phyloP scores from a whole-genome alignment of 2,888 invertebrate species.

The Zygaena filipendulae region DNA sequence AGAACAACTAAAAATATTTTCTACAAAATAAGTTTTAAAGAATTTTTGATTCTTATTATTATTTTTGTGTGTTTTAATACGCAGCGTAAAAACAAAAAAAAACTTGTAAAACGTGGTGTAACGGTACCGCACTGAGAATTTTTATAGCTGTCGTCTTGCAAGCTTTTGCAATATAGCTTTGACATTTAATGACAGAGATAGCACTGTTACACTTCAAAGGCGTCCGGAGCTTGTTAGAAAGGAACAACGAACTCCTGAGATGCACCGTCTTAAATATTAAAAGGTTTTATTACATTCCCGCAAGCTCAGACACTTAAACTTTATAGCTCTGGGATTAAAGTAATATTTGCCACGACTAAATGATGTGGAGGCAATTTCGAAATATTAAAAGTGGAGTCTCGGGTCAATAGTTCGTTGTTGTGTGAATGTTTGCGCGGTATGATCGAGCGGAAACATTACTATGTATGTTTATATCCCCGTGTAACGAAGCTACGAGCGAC shows the following conservation, averaged over 20 bases:
- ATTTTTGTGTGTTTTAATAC: too few species aligned
- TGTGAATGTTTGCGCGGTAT: conserved; percentile 47
- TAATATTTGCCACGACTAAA: conserved; percentile 66
- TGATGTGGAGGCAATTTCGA: conserved; percentile 61
- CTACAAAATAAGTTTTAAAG: too few species aligned
- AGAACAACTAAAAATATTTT: too few species aligned
- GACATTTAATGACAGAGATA: conserved; percentile 51
- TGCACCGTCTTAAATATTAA: conserved; percentile 52
- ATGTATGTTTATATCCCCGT: too few species aligned
- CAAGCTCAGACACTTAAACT: conserved; percentile 67
- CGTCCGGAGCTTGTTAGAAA: conserved; percentile 50
- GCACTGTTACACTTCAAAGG: conserved; percentile 30
- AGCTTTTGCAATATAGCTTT: conserved; percentile 56
- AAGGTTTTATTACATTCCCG: conserved; percentile 66
- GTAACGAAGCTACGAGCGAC: too few species aligned
- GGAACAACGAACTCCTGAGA: conserved; percentile 48
- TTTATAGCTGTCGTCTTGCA: conserved; percentile 57
- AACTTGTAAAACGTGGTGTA: too few species aligned
- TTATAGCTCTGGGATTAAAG: conserved; percentile 67
- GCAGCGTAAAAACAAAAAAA: too few species aligned
- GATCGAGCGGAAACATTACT: conserved; percentile 36
- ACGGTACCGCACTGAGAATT: conserved; percentile 63
- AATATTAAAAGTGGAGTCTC: conserved; percentile 58
- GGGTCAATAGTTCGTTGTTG: conserved; percentile 59
- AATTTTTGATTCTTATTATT: too few species aligned